Evolutionary conservation across 2,113 vertebrate species (phyloP).

Genomic region (Fregetta grallaria): DNA sequence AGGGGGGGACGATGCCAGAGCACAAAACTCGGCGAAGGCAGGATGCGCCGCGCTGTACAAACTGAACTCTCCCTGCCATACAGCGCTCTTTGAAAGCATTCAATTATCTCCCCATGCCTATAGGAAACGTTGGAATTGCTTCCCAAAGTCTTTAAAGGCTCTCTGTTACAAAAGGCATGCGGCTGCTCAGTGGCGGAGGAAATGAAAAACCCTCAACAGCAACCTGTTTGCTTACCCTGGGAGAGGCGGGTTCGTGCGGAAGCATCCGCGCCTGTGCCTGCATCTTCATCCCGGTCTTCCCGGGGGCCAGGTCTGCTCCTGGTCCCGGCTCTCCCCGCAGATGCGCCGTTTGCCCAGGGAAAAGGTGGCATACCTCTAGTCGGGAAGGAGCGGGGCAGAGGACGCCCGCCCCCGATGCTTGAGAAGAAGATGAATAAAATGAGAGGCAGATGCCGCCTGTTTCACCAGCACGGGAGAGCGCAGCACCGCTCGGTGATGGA

Average conservation of each 20-base stretch:
- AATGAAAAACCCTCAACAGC: conserved; percentile 22
- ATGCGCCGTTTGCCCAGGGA: accelerated
- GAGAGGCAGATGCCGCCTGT: too few species aligned
- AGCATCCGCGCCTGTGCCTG: neutral
- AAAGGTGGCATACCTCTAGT: too few species aligned
- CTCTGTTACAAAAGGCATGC: neutral
- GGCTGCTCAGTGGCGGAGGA: neutral
- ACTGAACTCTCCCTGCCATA: conserved; percentile 64
- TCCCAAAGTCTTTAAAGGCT: conserved; percentile 69
- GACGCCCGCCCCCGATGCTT: accelerated
- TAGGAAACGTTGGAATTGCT: conserved; percentile 69
- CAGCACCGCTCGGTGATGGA: accelerated
- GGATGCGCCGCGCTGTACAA: neutral
- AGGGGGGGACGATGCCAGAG: neutral
- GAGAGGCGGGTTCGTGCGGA: neutral
- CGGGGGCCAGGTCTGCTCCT: neutral
- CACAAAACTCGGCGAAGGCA: neutral
- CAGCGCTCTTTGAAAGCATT: conserved; percentile 66
- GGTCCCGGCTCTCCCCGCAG: neutral
- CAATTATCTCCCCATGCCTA: conserved; percentile 70
- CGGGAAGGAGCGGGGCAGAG: neutral
- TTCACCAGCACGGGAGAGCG: accelerated
- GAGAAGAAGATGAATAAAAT: accelerated
- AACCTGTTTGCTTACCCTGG: conserved; percentile 37
- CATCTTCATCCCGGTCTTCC: neutral